Conservation (phyloP, 1,140 invertebrate species). For the Tribolium madens region DNA sequence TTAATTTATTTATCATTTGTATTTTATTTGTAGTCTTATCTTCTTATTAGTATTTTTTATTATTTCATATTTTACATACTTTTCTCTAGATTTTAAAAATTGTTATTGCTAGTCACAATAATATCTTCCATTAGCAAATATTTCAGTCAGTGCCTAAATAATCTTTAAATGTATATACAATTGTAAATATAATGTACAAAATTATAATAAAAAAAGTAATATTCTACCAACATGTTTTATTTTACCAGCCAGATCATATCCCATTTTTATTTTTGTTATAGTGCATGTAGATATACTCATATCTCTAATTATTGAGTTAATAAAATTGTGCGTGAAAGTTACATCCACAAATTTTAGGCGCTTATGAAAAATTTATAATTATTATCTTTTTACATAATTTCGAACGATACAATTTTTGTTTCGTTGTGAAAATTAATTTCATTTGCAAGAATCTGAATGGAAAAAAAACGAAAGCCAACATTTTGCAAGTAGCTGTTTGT, state of each 20-base stretch:
- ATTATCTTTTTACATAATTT: too few species aligned
- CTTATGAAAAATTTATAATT: too few species aligned
- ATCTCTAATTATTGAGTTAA: too few species aligned
- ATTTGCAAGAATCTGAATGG: not conserved
- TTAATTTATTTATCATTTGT: constrained; percentile 44
- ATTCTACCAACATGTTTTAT: constrained; percentile 6
- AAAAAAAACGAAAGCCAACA: not conserved
- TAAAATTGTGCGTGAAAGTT: too few species aligned
- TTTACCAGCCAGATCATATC: not conserved
- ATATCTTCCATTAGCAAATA: constrained; percentile 45
- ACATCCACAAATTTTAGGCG: too few species aligned
- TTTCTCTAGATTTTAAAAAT: constrained; percentile 43
- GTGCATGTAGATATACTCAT: too few species aligned
- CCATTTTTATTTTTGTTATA: too few species aligned
- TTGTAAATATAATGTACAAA: constrained; percentile 35
- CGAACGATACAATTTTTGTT: too few species aligned
- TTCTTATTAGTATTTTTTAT: constrained; percentile 19
- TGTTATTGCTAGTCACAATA: constrained; percentile 44
- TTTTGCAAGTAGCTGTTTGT: too few species aligned
- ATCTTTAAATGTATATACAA: constrained; percentile 41
- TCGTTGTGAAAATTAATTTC: too few species aligned
- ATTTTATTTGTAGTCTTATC: constrained; percentile 27
- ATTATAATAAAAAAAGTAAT: constrained; percentile 41
- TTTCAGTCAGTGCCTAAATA: constrained; percentile 41
- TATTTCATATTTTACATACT: constrained; percentile 21